Percentiles rank a stretch among this genome's conserved stretches.
These are phyloP conservation scores for Tragelaphus scriptus DNA, from an alignment of 2,113 vertebrate species.

Conservation along the genomic window DNA sequence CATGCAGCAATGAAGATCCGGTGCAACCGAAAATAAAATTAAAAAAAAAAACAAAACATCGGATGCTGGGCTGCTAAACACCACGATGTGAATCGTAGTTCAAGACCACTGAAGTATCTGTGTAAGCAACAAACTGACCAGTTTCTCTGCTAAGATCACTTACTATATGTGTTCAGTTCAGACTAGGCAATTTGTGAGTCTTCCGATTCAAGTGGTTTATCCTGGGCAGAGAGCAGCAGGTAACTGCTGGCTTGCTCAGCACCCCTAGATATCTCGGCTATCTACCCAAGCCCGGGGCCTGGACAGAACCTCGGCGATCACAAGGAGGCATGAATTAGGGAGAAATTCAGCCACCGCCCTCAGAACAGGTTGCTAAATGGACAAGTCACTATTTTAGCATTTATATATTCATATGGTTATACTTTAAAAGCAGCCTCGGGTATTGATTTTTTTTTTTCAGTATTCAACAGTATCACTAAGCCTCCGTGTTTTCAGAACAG, in stretches of 20 bases:
- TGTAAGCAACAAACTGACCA: background rate
- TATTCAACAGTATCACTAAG: background rate
- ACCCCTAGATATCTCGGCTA: background rate
- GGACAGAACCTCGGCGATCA: fast-evolving
- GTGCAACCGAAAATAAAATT: background rate
- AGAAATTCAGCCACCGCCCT: background rate
- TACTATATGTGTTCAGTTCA: background rate
- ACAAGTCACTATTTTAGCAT: background rate
- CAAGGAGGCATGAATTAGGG: background rate
- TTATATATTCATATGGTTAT: background rate
- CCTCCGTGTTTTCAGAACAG: background rate
- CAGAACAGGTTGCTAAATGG: background rate
- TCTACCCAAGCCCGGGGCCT: background rate
- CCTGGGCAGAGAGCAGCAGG: background rate
- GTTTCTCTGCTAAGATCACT: background rate
- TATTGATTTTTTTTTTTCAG: background rate
- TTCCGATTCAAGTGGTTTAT: background rate
- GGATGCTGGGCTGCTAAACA: background rate
- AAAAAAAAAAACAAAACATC: background rate
- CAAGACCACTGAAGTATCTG: background rate
- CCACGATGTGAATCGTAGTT: background rate
- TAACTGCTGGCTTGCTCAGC: background rate
- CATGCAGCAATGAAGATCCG: background rate
- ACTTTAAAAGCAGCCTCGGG: background rate
- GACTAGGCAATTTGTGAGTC: background rate